These are phyloP conservation scores for Musca vetustissima DNA, from an alignment of 1,140 invertebrate genomes.

Conservation along the genomic window DNA sequence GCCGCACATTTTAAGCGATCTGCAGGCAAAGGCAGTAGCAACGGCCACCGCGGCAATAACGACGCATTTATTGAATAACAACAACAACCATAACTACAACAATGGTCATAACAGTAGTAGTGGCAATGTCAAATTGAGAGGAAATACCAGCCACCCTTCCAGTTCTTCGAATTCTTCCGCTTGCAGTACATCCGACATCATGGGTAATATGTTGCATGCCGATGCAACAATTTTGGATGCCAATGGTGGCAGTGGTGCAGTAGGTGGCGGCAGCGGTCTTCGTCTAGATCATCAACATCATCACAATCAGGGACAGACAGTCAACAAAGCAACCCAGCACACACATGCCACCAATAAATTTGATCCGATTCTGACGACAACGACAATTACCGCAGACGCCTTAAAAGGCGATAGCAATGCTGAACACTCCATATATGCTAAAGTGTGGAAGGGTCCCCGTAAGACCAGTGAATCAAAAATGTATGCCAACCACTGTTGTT, in stretches of 20 bases:
- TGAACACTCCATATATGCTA: slow-evolving; percentile 53
- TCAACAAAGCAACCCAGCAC: slow-evolving; percentile 24
- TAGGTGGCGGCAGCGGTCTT: too few relatives aligned
- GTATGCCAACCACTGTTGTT: slow-evolving; percentile 34
- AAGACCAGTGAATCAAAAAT: slow-evolving; percentile 55
- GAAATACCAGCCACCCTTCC: slow-evolving; percentile 17
- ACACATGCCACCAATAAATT: slow-evolving; percentile 11
- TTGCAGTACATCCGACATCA: slow-evolving; percentile 3
- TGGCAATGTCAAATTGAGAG: slow-evolving; percentile 16
- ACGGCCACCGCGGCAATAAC: slow-evolving; percentile 9
- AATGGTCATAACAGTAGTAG: slow-evolving; percentile 22
- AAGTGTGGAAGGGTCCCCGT: slow-evolving; percentile 55
- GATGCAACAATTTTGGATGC: slow-evolving; percentile 1
- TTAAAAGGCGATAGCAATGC: slow-evolving; percentile 34
- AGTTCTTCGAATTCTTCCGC: not conserved
- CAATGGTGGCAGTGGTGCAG: not conserved
- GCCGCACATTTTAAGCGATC: not conserved
- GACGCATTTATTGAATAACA: slow-evolving; percentile 18
- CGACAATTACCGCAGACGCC: slow-evolving; percentile 26
- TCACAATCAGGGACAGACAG: slow-evolving; percentile 6
- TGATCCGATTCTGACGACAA: slow-evolving; percentile 23
- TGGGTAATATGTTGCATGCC: slow-evolving; percentile 16
- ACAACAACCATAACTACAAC: slow-evolving; percentile 19
- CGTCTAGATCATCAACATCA: slow-evolving; percentile 24
- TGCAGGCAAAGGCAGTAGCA: slow-evolving; percentile 23